These are phyloP conservation scores for Scaptomyza cyrtandrae DNA, from an alignment of 2,888 invertebrate genomes.

Conservation along the genomic window DNA sequence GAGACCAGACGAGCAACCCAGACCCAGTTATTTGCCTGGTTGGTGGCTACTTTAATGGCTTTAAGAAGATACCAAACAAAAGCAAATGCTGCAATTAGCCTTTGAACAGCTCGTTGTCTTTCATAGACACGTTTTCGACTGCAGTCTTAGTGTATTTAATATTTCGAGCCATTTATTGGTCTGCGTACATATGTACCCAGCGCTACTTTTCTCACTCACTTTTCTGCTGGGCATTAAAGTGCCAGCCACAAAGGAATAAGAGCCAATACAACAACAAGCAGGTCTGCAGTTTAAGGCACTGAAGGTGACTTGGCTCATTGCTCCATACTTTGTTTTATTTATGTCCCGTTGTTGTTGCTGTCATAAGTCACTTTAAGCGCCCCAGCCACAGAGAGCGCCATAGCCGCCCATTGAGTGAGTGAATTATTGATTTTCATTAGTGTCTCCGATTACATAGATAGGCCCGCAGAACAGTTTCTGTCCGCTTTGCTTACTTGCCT, in stretches of 20 bases:
- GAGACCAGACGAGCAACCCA: slow-evolving; percentile 44
- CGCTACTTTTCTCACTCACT: neutral
- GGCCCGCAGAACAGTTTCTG: slow-evolving; percentile 49
- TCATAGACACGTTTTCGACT: slow-evolving; percentile 63
- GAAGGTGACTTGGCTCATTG: slow-evolving; percentile 56
- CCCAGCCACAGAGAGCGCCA: slow-evolving; percentile 8
- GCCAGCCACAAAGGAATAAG: slow-evolving; percentile 51
- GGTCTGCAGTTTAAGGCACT: slow-evolving; percentile 56
- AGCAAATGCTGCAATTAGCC: slow-evolving; percentile 59
- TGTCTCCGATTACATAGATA: slow-evolving; percentile 63
- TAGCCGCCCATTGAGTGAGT: slow-evolving; percentile 53
- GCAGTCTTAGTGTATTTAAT: slow-evolving; percentile 57
- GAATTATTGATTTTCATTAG: slow-evolving; percentile 79
- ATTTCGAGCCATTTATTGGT: slow-evolving; percentile 64
- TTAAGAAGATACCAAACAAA: slow-evolving; percentile 42
- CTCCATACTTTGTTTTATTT: slow-evolving; percentile 67
- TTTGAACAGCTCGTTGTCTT: slow-evolving; percentile 67
- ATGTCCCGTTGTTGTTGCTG: slow-evolving; percentile 44
- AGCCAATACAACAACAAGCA: slow-evolving; percentile 33
- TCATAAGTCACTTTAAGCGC: slow-evolving; percentile 63
- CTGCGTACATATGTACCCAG: slow-evolving; percentile 13
- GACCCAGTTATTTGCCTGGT: slow-evolving; percentile 22
- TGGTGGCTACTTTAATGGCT: slow-evolving; percentile 42
- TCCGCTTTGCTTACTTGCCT: slow-evolving; percentile 27
- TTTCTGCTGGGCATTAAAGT: slow-evolving; percentile 28